Evolutionary conservation across 1,140 invertebrate species (phyloP), one percentile per base, ranked within the genome.

Genomic region (Helicoverpa armigera): DNA sequence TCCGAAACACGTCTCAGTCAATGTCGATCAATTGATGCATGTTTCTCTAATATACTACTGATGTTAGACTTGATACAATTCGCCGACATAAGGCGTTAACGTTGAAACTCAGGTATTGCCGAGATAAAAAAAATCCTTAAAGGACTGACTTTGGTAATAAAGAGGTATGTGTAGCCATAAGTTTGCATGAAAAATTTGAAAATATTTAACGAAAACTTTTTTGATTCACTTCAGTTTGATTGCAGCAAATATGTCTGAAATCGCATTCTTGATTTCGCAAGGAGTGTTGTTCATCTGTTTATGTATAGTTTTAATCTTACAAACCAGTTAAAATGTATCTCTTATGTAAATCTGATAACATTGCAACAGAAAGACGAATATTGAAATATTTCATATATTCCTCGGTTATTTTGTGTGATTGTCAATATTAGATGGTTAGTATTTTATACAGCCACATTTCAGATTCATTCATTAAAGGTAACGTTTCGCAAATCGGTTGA

Each of bases 1-100:
- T 69, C 53, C 53, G n/a, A 70, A 79, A 58, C 76, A 79, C 76
- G 76, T 79, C 63, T 58, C 13, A 50, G n/a, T 70, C 76, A 79
- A 79, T 79, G 76, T 58, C 63, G 76, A 67, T 79, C 74, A 76
- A 53, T 76, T 63, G 48, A 63, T 63, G 50, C 51, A 13, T 63
- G 56, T 63, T 58, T 58, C 18, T 43, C 70, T 73, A 56, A 43
- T 73, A 56, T 69, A 11, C 18, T 58, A n/a, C 5, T 69, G 50
- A 69, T 69, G 43, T 51, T 43, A 69, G 43, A n/a, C 11, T 50
- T 69, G 16, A 50, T 12, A 23, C 50, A 50, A 69, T 48, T 23
- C 35, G 16, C 35, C 7, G 63, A 67, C 61, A 16, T 29, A 29
- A 10, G 18, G 11, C 11, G 29, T 7, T 5, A 35, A 35, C 35